A percentile compares a stretch with the other conserved stretches of the same genome.
Evolutionary conservation across 2,113 vertebrate species (phyloP).

Genomic region (Seriola quinqueradiata): DNA sequence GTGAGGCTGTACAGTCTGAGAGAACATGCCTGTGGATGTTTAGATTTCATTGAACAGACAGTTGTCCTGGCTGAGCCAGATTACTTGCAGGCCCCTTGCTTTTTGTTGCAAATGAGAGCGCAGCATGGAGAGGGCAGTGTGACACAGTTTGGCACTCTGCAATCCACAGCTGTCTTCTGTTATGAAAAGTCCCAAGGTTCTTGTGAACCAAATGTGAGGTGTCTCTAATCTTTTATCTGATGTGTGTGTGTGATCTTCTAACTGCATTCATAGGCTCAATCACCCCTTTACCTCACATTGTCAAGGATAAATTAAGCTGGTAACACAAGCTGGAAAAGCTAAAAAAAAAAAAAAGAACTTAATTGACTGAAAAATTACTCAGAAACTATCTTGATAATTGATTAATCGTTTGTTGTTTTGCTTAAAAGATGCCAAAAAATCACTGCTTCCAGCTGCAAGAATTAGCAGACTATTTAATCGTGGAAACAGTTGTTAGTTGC

Average conservation of each 20-base stretch:
- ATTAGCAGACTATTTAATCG: neutral
- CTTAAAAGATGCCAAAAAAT: neutral
- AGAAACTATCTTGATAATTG: neutral
- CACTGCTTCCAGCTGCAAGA: neutral
- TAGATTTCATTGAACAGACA: slow-evolving; percentile 52
- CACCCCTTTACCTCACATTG: neutral
- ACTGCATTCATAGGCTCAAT: neutral
- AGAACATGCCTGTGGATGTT: slow-evolving; percentile 62
- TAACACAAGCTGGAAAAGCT: neutral
- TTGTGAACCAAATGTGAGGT: slow-evolving; percentile 1
- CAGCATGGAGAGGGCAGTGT: slow-evolving; percentile 14
- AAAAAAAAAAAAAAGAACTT: neutral
- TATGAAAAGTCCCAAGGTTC: slow-evolving; percentile 11
- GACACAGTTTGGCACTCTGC: slow-evolving; percentile 21
- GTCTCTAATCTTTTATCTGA: slow-evolving; percentile 16
- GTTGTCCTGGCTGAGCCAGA: slow-evolving; percentile 15
- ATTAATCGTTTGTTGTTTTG: neutral
- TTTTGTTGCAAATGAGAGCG: slow-evolving; percentile 2
- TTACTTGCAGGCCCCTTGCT: slow-evolving; percentile 28
- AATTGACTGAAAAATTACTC: neutral
- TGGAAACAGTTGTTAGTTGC: neutral
- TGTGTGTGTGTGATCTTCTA: neutral
- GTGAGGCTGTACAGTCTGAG: slow-evolving; percentile 10
- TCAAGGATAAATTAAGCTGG: neutral
- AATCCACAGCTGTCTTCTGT: slow-evolving; percentile 3